Evolutionary conservation across 2,888 invertebrate genomes (phyloP).

Genomic region (Portevinia maculata): DNA sequence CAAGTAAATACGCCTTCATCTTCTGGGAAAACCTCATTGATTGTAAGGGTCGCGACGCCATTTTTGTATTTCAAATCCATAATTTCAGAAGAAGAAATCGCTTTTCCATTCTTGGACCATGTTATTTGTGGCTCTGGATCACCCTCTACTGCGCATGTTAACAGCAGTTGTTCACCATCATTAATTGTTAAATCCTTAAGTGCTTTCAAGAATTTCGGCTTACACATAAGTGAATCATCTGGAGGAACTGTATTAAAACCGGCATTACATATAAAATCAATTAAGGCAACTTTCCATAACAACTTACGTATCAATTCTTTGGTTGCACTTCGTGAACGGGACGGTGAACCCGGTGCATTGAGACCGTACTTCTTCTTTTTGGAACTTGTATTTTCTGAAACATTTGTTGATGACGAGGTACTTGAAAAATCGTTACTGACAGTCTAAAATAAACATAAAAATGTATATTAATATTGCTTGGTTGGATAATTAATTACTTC

Average conservation of each 20-base stretch:
- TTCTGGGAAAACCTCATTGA: slow-evolving; percentile 97
- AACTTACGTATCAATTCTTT: slow-evolving; percentile 89
- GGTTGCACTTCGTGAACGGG: slow-evolving; percentile 93
- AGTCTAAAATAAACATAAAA: slow-evolving; percentile 71
- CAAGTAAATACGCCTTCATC: slow-evolving; percentile 96
- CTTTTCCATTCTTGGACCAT: slow-evolving; percentile 94
- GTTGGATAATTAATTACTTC: neutral
- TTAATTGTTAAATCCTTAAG: slow-evolving; percentile 89
- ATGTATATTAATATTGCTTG: slow-evolving; percentile 8
- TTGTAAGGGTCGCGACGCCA: slow-evolving; percentile 92
- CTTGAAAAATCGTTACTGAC: slow-evolving; percentile 77
- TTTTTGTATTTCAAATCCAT: slow-evolving; percentile 96
- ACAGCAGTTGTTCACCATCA: slow-evolving; percentile 93
- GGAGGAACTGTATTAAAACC: slow-evolving; percentile 87
- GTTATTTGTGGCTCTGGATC: slow-evolving; percentile 96
- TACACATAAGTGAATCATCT: slow-evolving; percentile 93
- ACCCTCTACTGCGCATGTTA: slow-evolving; percentile 93
- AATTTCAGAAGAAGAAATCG: slow-evolving; percentile 89
- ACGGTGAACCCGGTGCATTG: slow-evolving; percentile 91
- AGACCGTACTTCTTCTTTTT: slow-evolving; percentile 87
- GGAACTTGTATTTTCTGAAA: slow-evolving; percentile 78
- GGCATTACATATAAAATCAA: too few relatives aligned
- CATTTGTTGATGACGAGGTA: slow-evolving; percentile 78
- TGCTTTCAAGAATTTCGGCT: slow-evolving; percentile 92
- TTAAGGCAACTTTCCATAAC: neutral